Evolutionary conservation across 53 echinoderm and acorn worm species (phyloP).

Genomic region (Holothuria scabra): DNA sequence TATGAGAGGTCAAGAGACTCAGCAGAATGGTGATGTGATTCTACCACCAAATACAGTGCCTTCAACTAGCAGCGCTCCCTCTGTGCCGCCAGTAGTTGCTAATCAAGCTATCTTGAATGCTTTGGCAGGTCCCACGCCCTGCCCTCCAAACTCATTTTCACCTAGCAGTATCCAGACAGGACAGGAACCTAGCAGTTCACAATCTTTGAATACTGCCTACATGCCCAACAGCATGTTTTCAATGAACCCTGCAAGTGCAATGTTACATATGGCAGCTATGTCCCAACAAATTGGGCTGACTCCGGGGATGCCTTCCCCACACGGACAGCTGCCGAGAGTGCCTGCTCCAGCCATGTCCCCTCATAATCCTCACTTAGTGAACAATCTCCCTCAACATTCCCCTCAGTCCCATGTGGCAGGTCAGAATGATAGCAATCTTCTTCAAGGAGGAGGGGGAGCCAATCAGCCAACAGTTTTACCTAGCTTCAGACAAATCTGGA

Average conservation of each 20-base stretch:
- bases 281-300: conserved; percentile 61
- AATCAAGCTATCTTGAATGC: conserved; percentile 66
- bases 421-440: conserved; percentile 28
- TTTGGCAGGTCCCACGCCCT: conserved; percentile 55
- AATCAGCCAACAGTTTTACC: conserved; percentile 73
- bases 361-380: conserved; percentile 70
- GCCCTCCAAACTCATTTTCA: conserved; percentile 35
- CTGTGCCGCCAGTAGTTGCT: conserved; percentile 39
- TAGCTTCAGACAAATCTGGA: conserved; percentile 94
- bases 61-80: conserved; percentile 55
- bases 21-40: conserved; percentile 59
- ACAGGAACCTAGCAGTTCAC: conserved; percentile 52
- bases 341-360: conserved; percentile 77
- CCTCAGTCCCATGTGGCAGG: conserved; percentile 48
- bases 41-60: conserved; percentile 84
- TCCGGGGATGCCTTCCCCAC: conserved; percentile 51
- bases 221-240: conserved; percentile 50
- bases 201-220: conserved; percentile 27
- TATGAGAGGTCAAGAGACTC: conserved; percentile 78
- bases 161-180: conserved; percentile 15
- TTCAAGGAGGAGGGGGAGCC: conserved; percentile 37
- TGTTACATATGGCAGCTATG: conserved; percentile 73
- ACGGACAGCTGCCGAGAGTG: conserved; percentile 57
- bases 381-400: conserved; percentile 66
- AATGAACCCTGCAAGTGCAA: conserved; percentile 81